Conservation (phyloP, 2,113 vertebrate genomes). For the Eira barbara region DNA sequence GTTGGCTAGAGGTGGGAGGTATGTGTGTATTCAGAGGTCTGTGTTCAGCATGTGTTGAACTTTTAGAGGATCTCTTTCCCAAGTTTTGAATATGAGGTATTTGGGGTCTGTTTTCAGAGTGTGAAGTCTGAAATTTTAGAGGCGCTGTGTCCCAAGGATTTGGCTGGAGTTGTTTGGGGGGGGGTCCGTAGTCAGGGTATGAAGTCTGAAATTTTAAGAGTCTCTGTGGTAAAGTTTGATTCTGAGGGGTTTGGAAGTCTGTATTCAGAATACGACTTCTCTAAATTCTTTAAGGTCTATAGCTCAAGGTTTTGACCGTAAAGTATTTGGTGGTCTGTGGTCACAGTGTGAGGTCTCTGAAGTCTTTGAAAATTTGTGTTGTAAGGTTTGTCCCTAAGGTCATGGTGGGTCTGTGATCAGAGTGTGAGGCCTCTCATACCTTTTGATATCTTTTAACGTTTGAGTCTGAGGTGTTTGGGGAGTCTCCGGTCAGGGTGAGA, state of each 20-base stretch:
- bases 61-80: background rate
- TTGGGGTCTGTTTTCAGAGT: background rate
- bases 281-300: background rate
- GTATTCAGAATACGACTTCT: background rate
- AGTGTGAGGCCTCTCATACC: background rate
- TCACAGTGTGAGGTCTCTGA: background rate
- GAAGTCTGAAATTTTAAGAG: background rate
- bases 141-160: background rate
- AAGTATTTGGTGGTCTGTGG: background rate
- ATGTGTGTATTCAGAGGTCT: background rate
- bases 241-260: background rate
- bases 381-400: background rate
- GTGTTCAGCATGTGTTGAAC: background rate
- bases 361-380: background rate
- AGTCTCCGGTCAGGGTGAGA: background rate
- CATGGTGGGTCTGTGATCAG: background rate
- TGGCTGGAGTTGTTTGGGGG: background rate
- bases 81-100: background rate
- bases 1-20: background rate
- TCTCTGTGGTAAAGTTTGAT: background rate
- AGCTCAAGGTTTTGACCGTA: background rate
- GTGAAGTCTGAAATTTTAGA: background rate
- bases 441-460: background rate
- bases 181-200: background rate
- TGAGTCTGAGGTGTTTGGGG: background rate